phyloP scores from a whole-genome alignment of 2,888 invertebrate genomes.

The Epirrhoe tristata region DNA sequence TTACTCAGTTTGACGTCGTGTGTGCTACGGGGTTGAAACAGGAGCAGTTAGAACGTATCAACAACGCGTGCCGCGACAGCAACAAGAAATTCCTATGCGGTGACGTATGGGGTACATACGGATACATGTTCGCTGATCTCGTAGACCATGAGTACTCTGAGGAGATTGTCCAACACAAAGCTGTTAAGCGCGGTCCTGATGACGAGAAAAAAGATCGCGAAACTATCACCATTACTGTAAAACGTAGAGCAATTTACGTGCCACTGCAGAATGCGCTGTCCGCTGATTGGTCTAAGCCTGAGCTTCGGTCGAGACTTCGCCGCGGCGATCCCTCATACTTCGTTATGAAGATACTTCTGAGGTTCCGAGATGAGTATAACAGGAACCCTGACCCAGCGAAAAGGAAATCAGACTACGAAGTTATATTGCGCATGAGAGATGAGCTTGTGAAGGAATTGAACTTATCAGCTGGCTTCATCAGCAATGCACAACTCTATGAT shows the following conservation, averaged over 20 bases:
- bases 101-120: conserved; percentile 97
- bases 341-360: conserved; percentile 89
- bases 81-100: conserved; percentile 94
- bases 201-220: conserved; percentile 78
- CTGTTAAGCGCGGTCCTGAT: conserved; percentile 83
- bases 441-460: conserved; percentile 85
- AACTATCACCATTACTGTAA: conserved; percentile 86
- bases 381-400: conserved; percentile 89
- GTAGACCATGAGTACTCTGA: conserved; percentile 89
- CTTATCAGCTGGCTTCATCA: conserved; percentile 76
- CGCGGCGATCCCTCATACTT: conserved; percentile 91
- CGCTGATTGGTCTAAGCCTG: conserved; percentile 86
- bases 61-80: conserved; percentile 90
- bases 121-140: conserved; percentile 96
- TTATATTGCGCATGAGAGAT: conserved; percentile 87
- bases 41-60: conserved; percentile 89
- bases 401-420: conserved; percentile 87
- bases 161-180: conserved; percentile 78
- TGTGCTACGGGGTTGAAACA: conserved; percentile 91
- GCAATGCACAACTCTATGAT: conserved; percentile 83
- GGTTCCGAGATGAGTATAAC: conserved; percentile 90
- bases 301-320: conserved; percentile 86
- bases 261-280: conserved; percentile 89
- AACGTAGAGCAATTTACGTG: conserved; percentile 87
- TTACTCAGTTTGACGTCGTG: conserved; percentile 92